These are phyloP conservation scores for Acanthopleura granulata DNA, from an alignment of 2,888 invertebrate species.

Conservation along the genomic window DNA sequence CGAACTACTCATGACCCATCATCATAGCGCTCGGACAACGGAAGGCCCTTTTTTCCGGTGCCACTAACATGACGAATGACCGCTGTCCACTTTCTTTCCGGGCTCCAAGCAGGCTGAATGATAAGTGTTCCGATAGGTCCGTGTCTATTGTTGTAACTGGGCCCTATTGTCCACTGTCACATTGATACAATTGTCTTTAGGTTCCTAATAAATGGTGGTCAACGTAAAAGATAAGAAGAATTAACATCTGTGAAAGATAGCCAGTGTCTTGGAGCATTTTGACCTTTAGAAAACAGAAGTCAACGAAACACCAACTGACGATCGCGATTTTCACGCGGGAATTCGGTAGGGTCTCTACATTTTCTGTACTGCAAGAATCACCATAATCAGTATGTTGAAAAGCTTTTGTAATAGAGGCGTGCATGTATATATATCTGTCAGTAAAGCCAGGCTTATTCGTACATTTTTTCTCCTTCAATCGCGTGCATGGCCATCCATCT, in stretches of 20 bases:
- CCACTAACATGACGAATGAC: conserved; percentile 16
- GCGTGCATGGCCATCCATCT: no score
- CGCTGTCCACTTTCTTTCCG: conserved; percentile 9
- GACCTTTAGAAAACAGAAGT: no score
- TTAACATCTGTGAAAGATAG: conserved; percentile 12
- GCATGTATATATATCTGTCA: no score
- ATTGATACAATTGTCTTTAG: background rate
- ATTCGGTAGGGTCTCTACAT: no score
- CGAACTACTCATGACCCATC: background rate
- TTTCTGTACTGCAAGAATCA: no score
- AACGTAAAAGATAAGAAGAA: background rate
- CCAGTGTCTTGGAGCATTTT: no score
- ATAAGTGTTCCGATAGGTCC: background rate
- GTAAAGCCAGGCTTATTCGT: no score
- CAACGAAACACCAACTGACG: no score
- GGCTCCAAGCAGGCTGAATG: background rate
- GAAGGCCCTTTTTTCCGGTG: background rate
- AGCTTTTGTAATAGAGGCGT: no score
- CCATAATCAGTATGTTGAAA: no score
- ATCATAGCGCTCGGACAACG: conserved; percentile 8
- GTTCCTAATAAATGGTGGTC: background rate
- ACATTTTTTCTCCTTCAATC: no score
- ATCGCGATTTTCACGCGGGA: no score
- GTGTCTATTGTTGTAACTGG: background rate
- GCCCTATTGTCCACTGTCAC: background rate